A percentile compares a stretch with the other conserved stretches of the same genome.
Conservation (phyloP, 2,797 vertebrate genomes). For the Diglossa cyanea region DNA sequence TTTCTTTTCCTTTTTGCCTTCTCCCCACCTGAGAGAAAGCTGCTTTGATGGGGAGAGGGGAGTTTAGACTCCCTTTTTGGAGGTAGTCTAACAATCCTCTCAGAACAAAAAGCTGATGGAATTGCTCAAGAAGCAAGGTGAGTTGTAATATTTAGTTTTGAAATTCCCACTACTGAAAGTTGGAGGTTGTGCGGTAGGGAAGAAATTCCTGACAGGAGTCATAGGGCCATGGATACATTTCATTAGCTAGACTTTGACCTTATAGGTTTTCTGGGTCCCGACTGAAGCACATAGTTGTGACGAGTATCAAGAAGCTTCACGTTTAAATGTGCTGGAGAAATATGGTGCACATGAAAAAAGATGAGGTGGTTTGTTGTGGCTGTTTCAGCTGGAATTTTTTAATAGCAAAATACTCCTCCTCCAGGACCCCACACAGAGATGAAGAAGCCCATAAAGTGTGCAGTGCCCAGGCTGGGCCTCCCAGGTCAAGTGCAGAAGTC, state of each 20-base stretch:
- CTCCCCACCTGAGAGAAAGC: not conserved
- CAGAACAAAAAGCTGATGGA: not conserved
- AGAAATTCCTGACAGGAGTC: not conserved
- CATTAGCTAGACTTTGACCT: not conserved
- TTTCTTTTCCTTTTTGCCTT: not conserved
- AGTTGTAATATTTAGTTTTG: not conserved
- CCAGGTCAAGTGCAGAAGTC: not conserved
- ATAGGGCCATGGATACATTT: not conserved
- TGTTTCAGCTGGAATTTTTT: not conserved
- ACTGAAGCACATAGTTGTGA: not conserved
- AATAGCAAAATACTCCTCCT: not conserved
- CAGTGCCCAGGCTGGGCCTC: not conserved
- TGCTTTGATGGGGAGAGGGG: not conserved
- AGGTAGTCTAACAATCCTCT: rapidly evolving
- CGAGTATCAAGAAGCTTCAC: not conserved
- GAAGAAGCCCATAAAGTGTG: not conserved
- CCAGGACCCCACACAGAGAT: not conserved
- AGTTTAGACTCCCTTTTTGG: not conserved
- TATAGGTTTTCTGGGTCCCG: not conserved
- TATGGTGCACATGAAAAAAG: not conserved
- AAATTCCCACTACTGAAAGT: not conserved
- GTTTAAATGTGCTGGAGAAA: not conserved
- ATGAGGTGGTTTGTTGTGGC: not conserved
- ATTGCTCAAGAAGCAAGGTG: not conserved
- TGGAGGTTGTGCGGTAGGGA: not conserved